Conservation (phyloP, 2,888 invertebrate genomes). For the Eupithecia abbreviata region DNA sequence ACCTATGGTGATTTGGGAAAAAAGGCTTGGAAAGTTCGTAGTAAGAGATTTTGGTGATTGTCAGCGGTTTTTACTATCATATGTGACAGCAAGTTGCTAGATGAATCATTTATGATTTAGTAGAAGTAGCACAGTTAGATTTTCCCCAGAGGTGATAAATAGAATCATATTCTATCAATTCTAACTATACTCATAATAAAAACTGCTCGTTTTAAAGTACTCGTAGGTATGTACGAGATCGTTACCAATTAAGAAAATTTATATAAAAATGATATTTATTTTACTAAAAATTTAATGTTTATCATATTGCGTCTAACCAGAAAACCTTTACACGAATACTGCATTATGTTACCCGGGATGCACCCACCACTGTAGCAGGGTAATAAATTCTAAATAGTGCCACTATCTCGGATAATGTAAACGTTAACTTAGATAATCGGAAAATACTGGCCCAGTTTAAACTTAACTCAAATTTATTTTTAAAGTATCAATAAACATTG, state of each 20-base stretch:
- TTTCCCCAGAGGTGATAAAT: neutral
- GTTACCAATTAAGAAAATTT: no score
- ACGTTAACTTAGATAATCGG: conserved; percentile 71
- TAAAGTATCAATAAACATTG: neutral
- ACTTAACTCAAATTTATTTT: neutral
- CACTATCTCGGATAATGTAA: conserved; percentile 71
- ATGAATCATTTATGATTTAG: neutral
- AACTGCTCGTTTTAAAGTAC: no score
- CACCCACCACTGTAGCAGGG: conserved; percentile 72
- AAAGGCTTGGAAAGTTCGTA: neutral
- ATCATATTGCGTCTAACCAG: conserved; percentile 18
- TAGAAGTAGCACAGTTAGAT: neutral
- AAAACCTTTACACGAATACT: conserved; percentile 50
- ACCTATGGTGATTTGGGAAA: conserved; percentile 18
- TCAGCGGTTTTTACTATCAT: neutral
- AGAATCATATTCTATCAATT: no score
- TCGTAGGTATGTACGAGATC: no score
- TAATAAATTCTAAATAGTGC: conserved; percentile 75
- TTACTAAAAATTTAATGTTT: neutral
- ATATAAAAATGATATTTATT: no score
- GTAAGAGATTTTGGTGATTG: neutral
- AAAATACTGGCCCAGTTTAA: conserved; percentile 53
- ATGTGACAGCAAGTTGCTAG: neutral
- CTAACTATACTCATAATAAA: no score
- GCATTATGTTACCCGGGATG: conserved; percentile 57